Conservation (phyloP, 2,888 invertebrate species). For the Parnassius mnemosyne region DNA sequence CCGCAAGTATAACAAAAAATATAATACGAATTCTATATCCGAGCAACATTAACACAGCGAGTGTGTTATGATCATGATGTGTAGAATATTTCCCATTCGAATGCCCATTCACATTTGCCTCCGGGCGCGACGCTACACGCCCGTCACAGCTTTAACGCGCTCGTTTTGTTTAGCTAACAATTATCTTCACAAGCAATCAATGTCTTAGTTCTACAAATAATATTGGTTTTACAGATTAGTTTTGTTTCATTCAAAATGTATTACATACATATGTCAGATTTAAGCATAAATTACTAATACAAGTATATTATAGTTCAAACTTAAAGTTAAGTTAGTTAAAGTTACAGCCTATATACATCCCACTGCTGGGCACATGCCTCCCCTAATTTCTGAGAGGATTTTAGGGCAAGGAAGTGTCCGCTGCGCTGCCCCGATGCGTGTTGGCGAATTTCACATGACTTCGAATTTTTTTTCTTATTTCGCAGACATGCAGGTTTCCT, state of each 20-base stretch:
- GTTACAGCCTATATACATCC: too few species aligned
- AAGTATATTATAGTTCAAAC: too few species aligned
- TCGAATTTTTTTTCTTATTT: too few species aligned
- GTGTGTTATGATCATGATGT: conserved; percentile 14
- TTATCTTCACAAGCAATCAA: conserved; percentile 67
- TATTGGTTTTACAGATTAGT: conserved; percentile 8
- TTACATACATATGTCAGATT: neutral
- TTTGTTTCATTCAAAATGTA: neutral
- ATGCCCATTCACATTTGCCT: conserved; percentile 49
- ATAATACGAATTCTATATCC: conserved; percentile 2
- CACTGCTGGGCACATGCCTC: too few species aligned
- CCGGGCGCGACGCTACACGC: conserved; percentile 47
- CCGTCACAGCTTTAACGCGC: conserved; percentile 60
- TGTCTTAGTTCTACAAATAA: conserved; percentile 39
- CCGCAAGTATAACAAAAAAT: conserved; percentile 13
- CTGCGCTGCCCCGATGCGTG: too few species aligned
- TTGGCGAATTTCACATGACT: too few species aligned
- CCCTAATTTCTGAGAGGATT: too few species aligned
- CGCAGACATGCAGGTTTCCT: too few species aligned
- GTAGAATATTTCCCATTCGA: conserved; percentile 57
- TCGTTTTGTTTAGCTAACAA: conserved; percentile 73
- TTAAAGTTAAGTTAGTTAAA: too few species aligned
- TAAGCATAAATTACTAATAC: too few species aligned
- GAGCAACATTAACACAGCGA: conserved; percentile 8
- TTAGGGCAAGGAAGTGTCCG: too few species aligned